Conservation (phyloP, 2,888 invertebrate species). For the Enchytraeus crypticus region DNA sequence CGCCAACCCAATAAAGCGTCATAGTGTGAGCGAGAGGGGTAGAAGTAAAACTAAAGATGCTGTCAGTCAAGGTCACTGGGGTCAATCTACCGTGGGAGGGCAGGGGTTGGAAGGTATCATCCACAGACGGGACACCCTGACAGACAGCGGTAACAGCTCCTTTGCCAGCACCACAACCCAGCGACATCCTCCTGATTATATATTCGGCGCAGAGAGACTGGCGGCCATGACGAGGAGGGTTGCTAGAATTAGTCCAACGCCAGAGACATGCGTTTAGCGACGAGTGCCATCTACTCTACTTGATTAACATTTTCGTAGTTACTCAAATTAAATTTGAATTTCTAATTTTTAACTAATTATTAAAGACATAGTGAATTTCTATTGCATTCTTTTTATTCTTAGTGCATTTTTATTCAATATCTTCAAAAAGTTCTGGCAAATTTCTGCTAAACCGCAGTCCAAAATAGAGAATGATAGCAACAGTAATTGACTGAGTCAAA, state of each 20-base stretch:
- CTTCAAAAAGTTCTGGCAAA: too few species aligned
- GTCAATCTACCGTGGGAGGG: neutral
- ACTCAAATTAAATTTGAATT: too few species aligned
- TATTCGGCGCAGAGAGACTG: conserved; percentile 3
- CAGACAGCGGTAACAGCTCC: neutral
- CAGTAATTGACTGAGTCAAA: too few species aligned
- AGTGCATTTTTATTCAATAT: too few species aligned
- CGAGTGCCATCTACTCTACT: too few species aligned
- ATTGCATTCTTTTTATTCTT: too few species aligned
- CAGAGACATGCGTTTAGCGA: conserved; percentile 14
- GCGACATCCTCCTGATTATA: neutral
- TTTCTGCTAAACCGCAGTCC: too few species aligned
- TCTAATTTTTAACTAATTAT: too few species aligned
- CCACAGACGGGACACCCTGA: neutral
- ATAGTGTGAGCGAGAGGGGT: neutral
- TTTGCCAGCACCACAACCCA: neutral
- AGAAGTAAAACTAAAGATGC: neutral
- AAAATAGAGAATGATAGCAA: too few species aligned
- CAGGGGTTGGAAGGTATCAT: neutral
- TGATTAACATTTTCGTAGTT: too few species aligned
- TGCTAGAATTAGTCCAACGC: conserved; percentile 10
- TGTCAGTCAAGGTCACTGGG: neutral
- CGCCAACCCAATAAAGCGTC: neutral
- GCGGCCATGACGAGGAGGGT: conserved; percentile 5
- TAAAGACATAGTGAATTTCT: too few species aligned